Evolutionary conservation across 1,140 invertebrate genomes (phyloP).

Genomic region (Penaeus japonicus): DNA sequence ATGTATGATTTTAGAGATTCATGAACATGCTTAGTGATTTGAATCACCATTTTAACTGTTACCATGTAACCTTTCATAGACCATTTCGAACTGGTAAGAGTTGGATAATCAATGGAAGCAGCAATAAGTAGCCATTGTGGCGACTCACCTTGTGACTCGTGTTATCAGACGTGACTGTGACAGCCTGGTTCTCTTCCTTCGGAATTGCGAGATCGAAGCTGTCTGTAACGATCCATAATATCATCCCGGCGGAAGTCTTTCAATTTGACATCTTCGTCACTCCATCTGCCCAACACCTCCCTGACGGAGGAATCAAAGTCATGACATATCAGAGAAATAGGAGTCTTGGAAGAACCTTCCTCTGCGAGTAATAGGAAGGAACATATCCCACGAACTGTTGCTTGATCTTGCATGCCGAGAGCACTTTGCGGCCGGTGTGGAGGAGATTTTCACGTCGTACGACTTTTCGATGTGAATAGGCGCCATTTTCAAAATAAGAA

Average conservation of each 20-base stretch:
- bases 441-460: no score
- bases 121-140: neutral
- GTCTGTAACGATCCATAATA: no score
- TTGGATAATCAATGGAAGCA: no score
- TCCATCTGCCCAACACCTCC: neutral
- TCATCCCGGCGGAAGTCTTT: no score
- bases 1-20: neutral
- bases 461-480: no score
- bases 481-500: no score
- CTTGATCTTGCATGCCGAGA: neutral
- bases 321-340: neutral
- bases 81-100: no score
- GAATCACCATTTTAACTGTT: no score
- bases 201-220: neutral
- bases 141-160: constrained; percentile 27
- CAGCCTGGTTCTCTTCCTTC: constrained; percentile 29
- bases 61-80: no score
- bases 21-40: no score
- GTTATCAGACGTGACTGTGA: constrained; percentile 1
- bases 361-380: neutral
- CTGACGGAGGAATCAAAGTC: neutral
- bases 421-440: no score
- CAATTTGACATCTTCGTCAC: neutral
- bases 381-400: no score
- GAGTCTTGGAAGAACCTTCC: neutral